phyloP scores from a whole-genome alignment of 37 sponge, comb jelly and placozoan genomes.

The Spongia lamella region DNA sequence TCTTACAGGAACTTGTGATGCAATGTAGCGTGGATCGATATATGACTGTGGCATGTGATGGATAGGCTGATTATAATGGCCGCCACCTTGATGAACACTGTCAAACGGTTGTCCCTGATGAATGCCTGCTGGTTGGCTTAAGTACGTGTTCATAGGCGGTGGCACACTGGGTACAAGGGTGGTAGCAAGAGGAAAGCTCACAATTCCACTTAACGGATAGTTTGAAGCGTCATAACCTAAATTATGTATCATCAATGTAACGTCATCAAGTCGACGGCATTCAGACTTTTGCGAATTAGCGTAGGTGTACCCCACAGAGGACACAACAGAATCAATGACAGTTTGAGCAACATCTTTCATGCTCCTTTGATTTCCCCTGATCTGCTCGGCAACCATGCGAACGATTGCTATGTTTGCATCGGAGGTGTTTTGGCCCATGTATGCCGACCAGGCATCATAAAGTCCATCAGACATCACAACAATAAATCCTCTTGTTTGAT shows the following conservation, averaged over 20 bases:
- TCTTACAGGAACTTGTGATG: too few relatives aligned
- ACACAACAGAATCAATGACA: conserved; percentile 46
- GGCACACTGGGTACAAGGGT: neutral
- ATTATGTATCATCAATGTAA: conserved; percentile 68
- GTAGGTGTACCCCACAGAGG: neutral
- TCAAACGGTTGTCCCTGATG: neutral
- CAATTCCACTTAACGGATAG: neutral
- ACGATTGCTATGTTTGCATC: conserved; percentile 44
- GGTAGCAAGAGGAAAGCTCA: neutral
- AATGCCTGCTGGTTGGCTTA: neutral
- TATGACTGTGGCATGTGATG: too few relatives aligned
- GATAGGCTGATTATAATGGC: too few relatives aligned
- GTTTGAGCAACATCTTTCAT: conserved; percentile 31
- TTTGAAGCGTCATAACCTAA: conserved; percentile 22
- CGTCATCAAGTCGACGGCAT: conserved; percentile 56
- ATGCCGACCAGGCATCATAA: conserved; percentile 43
- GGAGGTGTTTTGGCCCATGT: conserved; percentile 5
- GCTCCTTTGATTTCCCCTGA: neutral
- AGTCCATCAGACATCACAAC: conserved; percentile 87
- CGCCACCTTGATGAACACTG: neutral
- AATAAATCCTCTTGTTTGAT: conserved; percentile 46
- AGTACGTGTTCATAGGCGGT: neutral
- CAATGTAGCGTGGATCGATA: neutral
- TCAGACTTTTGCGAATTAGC: neutral
- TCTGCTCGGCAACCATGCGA: conserved; percentile 43